Conservation (phyloP, 2,797 vertebrate genomes). For the Setipinna tenuifilis region DNA sequence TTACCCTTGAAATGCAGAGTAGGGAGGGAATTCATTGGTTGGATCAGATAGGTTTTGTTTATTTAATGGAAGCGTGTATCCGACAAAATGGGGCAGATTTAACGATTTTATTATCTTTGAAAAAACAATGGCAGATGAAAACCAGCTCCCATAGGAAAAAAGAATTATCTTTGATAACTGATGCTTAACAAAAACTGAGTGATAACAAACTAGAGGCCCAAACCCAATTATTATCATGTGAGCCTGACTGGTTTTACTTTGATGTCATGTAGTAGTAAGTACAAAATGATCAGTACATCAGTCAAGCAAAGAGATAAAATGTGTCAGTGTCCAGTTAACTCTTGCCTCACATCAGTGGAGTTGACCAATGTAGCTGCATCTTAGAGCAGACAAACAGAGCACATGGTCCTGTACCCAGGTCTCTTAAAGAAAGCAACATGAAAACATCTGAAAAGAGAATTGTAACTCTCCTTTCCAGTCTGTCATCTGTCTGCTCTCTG, state of each 20-base stretch:
- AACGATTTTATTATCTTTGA: not conserved
- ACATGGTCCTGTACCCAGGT: not conserved
- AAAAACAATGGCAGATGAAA: no score
- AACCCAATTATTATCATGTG: not conserved
- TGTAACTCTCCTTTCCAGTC: not conserved
- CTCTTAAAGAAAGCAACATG: no score
- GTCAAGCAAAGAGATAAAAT: not conserved
- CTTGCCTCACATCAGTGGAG: not conserved
- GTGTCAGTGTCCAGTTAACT: not conserved
- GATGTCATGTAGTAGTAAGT: not conserved
- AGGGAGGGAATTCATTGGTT: constrained; percentile 81
- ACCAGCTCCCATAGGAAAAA: not conserved
- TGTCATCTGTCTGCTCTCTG: not conserved
- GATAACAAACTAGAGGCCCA: not conserved
- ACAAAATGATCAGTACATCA: constrained; percentile 9
- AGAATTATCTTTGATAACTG: not conserved
- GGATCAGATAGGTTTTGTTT: not conserved
- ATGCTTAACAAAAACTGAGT: not conserved
- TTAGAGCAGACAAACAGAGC: not conserved
- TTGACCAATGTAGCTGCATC: not conserved
- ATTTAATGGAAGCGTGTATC: not conserved
- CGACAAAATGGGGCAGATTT: not conserved
- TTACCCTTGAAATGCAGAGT: constrained; percentile 81
- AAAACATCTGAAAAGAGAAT: no score
- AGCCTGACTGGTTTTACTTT: constrained; percentile 2